Percentiles rank a stretch among this genome's conserved stretches.
Evolutionary conservation across 2,113 vertebrate genomes (phyloP).

Genomic region (Cinclus cinclus): DNA sequence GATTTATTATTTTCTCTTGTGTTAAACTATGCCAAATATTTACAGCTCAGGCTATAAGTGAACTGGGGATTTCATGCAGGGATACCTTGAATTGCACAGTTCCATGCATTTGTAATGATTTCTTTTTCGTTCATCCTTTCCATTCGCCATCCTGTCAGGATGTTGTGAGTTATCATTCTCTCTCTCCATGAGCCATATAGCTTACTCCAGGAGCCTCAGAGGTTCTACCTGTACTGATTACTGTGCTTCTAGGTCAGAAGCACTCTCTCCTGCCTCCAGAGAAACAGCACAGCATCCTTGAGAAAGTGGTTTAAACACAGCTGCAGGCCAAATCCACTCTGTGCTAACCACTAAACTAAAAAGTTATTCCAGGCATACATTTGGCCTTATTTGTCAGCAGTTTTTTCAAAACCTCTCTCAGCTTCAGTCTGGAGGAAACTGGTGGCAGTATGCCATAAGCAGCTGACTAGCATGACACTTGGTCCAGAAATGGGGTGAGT

Average conservation of each 20-base stretch:
- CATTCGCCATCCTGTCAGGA: not conserved
- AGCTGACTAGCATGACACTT: conserved; percentile 6
- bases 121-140: not conserved
- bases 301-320: not conserved
- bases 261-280: not conserved
- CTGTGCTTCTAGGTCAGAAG: not conserved
- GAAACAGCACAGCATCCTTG: not conserved
- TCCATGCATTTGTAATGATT: not conserved
- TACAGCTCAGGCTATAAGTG: not conserved
- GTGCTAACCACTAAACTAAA: not conserved
- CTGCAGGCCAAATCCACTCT: not conserved
- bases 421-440: not conserved
- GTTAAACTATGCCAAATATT: not conserved
- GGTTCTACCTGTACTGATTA: not conserved
- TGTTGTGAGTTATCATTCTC: not conserved
- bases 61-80: not conserved
- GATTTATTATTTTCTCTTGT: not conserved
- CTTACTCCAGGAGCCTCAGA: not conserved
- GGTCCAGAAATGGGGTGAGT: not conserved
- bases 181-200: not conserved
- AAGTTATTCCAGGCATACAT: not conserved
- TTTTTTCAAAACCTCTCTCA: not conserved
- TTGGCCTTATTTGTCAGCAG: not conserved
- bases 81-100: not conserved
- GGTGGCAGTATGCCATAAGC: not conserved